phyloP scores from a whole-genome alignment of 2,113 vertebrate genomes.

The Ginglymostoma cirratum region DNA sequence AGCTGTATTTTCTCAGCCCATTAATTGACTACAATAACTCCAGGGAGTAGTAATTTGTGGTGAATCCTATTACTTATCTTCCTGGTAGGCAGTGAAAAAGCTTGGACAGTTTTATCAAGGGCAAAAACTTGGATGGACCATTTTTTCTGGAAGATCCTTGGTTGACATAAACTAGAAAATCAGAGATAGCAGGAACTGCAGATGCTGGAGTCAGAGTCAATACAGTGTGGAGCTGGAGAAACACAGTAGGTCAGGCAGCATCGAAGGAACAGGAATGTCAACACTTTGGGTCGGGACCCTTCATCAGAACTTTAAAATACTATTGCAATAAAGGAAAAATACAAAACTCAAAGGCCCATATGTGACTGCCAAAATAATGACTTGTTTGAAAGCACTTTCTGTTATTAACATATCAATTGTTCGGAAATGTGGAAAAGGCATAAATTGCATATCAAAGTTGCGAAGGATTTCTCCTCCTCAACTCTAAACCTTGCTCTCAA shows the following conservation, averaged over 20 bases:
- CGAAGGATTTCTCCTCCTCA: neutral
- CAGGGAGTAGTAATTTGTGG: constrained; percentile 18
- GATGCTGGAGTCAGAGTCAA: too few species aligned
- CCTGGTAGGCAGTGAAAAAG: neutral
- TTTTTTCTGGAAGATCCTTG: neutral
- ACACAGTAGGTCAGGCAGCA: too few species aligned
- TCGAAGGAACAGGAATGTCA: too few species aligned
- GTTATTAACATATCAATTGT: neutral
- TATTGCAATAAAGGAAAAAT: neutral
- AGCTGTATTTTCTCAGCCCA: constrained; percentile 30
- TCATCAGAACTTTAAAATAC: neutral
- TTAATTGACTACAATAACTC: constrained; percentile 33
- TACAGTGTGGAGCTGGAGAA: too few species aligned
- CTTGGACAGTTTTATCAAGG: neutral
- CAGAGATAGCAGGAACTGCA: too few species aligned
- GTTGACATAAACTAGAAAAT: neutral
- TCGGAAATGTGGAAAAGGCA: neutral
- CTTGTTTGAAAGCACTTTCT: neutral
- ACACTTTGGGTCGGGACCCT: too few species aligned
- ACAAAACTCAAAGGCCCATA: neutral
- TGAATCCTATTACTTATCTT: constrained; percentile 22
- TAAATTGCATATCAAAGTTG: neutral
- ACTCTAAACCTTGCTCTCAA: neutral
- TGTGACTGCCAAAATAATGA: neutral
- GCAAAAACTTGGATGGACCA: neutral